Conservation (phyloP, 2,888 invertebrate species). For the Leuctra nigra region DNA sequence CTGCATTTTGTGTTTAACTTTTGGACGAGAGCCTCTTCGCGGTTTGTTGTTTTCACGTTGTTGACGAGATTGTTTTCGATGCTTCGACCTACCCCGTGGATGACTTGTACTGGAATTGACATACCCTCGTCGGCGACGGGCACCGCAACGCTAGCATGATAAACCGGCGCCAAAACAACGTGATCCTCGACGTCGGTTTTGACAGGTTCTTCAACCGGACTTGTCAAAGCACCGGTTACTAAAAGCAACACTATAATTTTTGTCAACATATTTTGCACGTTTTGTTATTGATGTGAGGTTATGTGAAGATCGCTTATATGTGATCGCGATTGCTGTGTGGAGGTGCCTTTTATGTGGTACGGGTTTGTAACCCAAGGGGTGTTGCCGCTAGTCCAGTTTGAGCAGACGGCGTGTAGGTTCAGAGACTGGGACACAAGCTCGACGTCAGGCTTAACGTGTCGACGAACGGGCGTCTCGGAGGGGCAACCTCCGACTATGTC, state of each 20-base stretch:
- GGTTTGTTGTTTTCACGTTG: constrained; percentile 14
- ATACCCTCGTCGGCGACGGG: constrained; percentile 2
- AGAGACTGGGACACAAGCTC: no score
- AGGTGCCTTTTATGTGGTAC: constrained; percentile 4
- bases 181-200: background rate
- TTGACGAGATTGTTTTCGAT: constrained; percentile 15
- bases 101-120: constrained; percentile 7
- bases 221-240: background rate
- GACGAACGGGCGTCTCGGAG: no score
- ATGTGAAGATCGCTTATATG: background rate
- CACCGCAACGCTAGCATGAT: background rate
- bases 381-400: no score
- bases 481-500: no score
- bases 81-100: constrained; percentile 4
- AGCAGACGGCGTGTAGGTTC: no score
- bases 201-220: background rate
- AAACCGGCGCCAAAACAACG: background rate
- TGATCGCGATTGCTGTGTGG: background rate
- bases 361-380: background rate
- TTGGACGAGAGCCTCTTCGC: constrained; percentile 63
- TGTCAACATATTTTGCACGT: constrained; percentile 1
- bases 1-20: constrained; percentile 73
- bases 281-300: background rate
- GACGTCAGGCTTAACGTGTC: no score
- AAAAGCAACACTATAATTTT: constrained; percentile 10